Conservation (phyloP, 2,797 vertebrate genomes). For the Trematocara caparti region DNA sequence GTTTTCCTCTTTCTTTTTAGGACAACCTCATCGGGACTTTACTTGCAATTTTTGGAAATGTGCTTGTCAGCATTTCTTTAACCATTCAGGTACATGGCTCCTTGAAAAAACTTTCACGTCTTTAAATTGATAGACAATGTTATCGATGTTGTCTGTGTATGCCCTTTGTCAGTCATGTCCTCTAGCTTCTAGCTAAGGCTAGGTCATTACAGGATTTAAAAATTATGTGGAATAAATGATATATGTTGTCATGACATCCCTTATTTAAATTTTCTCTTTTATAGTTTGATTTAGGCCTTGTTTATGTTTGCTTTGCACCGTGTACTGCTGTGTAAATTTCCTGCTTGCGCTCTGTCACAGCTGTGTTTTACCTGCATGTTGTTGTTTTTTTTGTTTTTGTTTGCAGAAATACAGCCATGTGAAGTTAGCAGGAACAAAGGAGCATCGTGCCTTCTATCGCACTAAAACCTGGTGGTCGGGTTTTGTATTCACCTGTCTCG, state of each 20-base stretch:
- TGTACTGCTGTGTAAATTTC: background rate
- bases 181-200: background rate
- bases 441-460: conserved; percentile 85
- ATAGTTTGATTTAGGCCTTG: background rate
- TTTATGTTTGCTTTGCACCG: background rate
- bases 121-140: background rate
- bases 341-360: background rate
- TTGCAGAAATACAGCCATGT: conserved; percentile 92
- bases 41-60: conserved; percentile 92
- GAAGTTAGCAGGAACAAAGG: conserved; percentile 84
- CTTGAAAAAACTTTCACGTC: background rate
- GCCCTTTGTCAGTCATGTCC: background rate
- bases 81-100: conserved; percentile 85
- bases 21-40: conserved; percentile 95
- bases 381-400: background rate
- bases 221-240: background rate
- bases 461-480: conserved; percentile 97
- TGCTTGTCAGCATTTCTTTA: conserved; percentile 91
- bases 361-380: background rate
- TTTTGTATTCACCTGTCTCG: conserved; percentile 83
- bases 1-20: conserved; percentile 57
- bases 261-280: background rate
- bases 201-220: background rate
- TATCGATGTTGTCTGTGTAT: background rate
- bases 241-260: background rate